Percentiles rank a stretch among this genome's conserved stretches.
These are phyloP conservation scores for Megalops cyprinoides DNA, from an alignment of 2,797 vertebrate genomes.

Conservation along the genomic window DNA sequence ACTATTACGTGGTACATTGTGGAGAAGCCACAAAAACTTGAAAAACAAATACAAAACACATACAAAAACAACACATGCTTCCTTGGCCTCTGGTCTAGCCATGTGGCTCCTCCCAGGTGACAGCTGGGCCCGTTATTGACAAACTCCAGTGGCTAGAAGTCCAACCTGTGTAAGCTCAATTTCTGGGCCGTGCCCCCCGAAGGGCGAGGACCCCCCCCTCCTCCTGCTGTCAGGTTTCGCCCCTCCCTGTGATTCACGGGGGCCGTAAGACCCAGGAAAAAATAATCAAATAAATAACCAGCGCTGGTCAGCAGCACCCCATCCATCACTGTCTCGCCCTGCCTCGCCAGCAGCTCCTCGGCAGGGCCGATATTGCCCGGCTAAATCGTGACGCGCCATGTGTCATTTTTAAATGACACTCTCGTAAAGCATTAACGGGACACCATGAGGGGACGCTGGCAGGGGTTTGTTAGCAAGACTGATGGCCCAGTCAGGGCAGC, in stretches of 20 bases:
- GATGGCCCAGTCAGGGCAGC: conserved; percentile 49
- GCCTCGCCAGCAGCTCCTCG: conserved; percentile 25
- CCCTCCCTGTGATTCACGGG: conserved; percentile 30
- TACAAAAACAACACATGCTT: not conserved
- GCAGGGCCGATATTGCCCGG: conserved; percentile 48
- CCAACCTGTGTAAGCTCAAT: not conserved
- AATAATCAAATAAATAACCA: conserved; percentile 65
- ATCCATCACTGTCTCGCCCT: conserved; percentile 44
- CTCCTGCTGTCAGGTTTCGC: conserved; percentile 2
- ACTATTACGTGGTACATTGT: not conserved
- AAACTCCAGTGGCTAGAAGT: not conserved
- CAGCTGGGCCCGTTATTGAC: conserved; percentile 14
- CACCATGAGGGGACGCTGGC: conserved; percentile 56
- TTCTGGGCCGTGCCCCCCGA: not conserved
- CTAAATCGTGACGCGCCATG: conserved; percentile 55
- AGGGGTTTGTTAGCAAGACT: conserved; percentile 72
- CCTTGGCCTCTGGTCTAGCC: not conserved
- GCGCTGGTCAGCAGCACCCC: conserved; percentile 36
- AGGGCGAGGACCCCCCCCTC: not conserved
- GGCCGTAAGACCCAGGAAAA: conserved; percentile 45
- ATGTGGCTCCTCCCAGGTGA: not conserved
- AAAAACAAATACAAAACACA: not conserved
- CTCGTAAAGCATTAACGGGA: conserved; percentile 64
- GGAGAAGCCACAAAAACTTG: not conserved
- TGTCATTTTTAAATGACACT: conserved; percentile 75